Evolutionary conservation across 2,113 vertebrate species (phyloP).

Genomic region (Solea solea): DNA sequence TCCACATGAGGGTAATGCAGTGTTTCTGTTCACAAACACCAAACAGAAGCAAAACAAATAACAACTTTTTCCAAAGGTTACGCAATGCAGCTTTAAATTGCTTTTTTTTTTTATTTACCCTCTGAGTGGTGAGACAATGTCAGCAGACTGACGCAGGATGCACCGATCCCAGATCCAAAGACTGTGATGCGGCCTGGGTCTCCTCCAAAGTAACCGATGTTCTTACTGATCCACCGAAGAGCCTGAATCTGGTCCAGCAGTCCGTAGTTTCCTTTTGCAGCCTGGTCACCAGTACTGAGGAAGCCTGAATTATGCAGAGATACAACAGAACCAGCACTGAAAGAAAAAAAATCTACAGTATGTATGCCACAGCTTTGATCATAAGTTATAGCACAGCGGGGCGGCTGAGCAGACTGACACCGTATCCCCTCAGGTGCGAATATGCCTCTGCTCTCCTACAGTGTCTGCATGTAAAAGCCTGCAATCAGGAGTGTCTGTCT

Average conservation of each 20-base stretch:
- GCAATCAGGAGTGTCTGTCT: conserved; percentile 5
- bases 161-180: conserved; percentile 92
- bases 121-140: conserved; percentile 97
- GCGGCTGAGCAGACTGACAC: conserved; percentile 39
- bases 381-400: conserved; percentile 38
- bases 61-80: too few species aligned
- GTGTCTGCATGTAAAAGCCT: conserved; percentile 40
- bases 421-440: conserved; percentile 52
- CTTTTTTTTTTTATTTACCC: conserved; percentile 81
- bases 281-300: conserved; percentile 97
- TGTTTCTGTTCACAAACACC: too few species aligned
- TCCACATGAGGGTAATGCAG: too few species aligned
- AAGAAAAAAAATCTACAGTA: conserved; percentile 21
- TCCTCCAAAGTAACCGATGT: conserved; percentile 96
- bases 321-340: conserved; percentile 40
- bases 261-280: conserved; percentile 97
- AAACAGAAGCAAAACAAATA: too few species aligned
- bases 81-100: background rate
- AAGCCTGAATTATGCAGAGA: conserved; percentile 84
- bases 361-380: conserved; percentile 52
- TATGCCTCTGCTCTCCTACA: conserved; percentile 43
- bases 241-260: conserved; percentile 98
- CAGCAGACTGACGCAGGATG: conserved; percentile 89
- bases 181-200: conserved; percentile 94
- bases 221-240: conserved; percentile 96